Evolutionary conservation across 2,113 vertebrate genomes (phyloP).

Genomic region (Microtus montanus): DNA sequence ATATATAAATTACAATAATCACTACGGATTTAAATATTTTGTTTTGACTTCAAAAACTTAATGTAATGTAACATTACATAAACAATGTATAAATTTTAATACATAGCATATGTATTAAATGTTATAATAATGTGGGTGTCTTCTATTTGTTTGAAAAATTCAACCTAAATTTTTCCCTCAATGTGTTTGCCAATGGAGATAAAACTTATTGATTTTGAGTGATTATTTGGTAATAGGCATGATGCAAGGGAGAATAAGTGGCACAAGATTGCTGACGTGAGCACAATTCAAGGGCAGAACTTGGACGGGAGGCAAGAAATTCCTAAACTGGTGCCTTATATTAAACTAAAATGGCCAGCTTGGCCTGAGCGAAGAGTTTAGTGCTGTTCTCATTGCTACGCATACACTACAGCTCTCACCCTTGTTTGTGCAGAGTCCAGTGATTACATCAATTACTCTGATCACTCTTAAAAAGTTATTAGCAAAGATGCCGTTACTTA

Average conservation of each 20-base stretch:
- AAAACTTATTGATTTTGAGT: background rate
- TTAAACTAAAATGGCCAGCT: background rate
- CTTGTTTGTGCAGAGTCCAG: background rate
- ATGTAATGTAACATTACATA: too few relatives aligned
- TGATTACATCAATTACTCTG: background rate
- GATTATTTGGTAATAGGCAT: background rate
- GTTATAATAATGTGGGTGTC: background rate
- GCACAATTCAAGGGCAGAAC: background rate
- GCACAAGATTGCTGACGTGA: background rate
- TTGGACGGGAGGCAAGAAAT: accelerated
- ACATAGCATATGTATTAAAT: background rate
- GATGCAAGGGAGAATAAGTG: background rate
- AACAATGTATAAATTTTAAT: background rate
- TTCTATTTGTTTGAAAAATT: background rate
- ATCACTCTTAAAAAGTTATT: background rate
- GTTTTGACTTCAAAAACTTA: background rate
- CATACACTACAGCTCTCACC: background rate
- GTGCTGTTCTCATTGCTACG: background rate
- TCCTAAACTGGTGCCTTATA: background rate
- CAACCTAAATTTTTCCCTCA: background rate
- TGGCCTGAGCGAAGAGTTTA: background rate
- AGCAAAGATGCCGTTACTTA: background rate
- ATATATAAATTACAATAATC: background rate
- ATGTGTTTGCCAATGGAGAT: background rate
- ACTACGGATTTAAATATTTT: background rate